Base-by-base conservation (phyloP, 2,113 vertebrate genomes). In the Chaetodon auriga region DNA sequence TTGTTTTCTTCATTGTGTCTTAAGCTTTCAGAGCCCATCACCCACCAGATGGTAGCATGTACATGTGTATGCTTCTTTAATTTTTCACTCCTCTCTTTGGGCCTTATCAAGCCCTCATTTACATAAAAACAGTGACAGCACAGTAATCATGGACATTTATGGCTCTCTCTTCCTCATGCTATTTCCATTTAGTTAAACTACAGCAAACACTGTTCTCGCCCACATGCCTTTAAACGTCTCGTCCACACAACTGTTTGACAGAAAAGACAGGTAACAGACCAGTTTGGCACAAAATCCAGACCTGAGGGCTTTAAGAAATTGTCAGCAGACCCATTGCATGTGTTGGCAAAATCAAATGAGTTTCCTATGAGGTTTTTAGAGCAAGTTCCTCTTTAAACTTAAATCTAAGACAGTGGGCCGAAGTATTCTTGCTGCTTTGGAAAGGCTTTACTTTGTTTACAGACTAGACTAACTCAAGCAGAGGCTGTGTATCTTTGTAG, bases 101-200 rank as follows among this genome's bases (percentile, higher is more conserved):
- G 55, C 61, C 69, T 78, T 74, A 81, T 88, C 84, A 81, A 53
- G 75, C 4, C 13, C 35, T 79, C 58, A 72, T 92, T 92, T 84
- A 30, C 82, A 9, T 75, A 62, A 51, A 81, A 78, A 53, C 73
- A 11, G 49, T 35, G 38, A 48, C 4, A 6, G 11, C 30, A 15
- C n/a, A 58, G 13, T n/a, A 16, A 43, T 61, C 16, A 7, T 9
- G 18, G 49, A n/a, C 3, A 46, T 18, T 35, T 62, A 9, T 21
- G 36, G 5, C 65, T 57, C 53, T 57, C 36, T 23, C 7, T 18
- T n/a, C 13, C 69, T 21, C 5, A 23, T 12, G 2, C 38, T 13
- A 21, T 43, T 38, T 73, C 11, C 36, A 43, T 81, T 81, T 72
- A 43, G 36, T 55, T 49, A 43, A 65, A 51, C 38, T 48, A 16